These are phyloP conservation scores for Leptarthrus brevirostris DNA, from an alignment of 2,888 invertebrate species.

Conservation along the genomic window DNA sequence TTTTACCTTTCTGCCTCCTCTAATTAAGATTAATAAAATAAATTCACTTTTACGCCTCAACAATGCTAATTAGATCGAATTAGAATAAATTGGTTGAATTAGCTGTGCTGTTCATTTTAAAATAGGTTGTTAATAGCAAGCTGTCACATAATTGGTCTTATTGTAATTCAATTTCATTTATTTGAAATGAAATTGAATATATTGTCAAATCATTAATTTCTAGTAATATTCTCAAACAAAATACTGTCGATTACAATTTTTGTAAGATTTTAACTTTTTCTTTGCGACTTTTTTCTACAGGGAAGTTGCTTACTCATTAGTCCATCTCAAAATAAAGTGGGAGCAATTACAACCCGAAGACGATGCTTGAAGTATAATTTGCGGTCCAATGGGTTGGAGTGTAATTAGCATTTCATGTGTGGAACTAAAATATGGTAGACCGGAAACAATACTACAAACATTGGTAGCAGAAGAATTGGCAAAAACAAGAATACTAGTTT, in stretches of 20 bases:
- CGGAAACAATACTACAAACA: slow-evolving; percentile 29
- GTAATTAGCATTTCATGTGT: slow-evolving; percentile 48
- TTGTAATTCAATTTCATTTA: too few species aligned
- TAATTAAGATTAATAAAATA: slow-evolving; percentile 3
- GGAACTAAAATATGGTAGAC: slow-evolving; percentile 31
- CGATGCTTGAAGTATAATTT: slow-evolving; percentile 24
- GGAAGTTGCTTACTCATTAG: slow-evolving; percentile 25
- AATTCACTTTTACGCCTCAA: not conserved
- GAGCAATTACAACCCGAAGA: slow-evolving; percentile 7
- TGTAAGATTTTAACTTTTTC: slow-evolving; percentile 37
- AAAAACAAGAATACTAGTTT: not conserved
- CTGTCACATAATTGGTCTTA: too few species aligned
- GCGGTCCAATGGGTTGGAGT: slow-evolving; percentile 30
- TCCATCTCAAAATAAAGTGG: slow-evolving; percentile 8
- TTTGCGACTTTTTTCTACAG: not conserved
- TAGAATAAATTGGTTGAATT: not conserved
- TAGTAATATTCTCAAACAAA: too few species aligned
- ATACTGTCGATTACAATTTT: slow-evolving; percentile 21
- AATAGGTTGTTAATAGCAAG: too few species aligned
- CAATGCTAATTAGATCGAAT: not conserved
- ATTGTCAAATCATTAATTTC: too few species aligned
- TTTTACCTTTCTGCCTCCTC: not conserved
- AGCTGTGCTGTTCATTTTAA: too few species aligned
- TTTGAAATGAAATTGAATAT: too few species aligned
- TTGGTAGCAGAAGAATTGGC: slow-evolving; percentile 3